Percentiles rank a stretch among this genome's conserved stretches.
These are phyloP conservation scores for Chlorospingus flavigularis DNA, from an alignment of 2,797 vertebrate species.

Conservation along the genomic window DNA sequence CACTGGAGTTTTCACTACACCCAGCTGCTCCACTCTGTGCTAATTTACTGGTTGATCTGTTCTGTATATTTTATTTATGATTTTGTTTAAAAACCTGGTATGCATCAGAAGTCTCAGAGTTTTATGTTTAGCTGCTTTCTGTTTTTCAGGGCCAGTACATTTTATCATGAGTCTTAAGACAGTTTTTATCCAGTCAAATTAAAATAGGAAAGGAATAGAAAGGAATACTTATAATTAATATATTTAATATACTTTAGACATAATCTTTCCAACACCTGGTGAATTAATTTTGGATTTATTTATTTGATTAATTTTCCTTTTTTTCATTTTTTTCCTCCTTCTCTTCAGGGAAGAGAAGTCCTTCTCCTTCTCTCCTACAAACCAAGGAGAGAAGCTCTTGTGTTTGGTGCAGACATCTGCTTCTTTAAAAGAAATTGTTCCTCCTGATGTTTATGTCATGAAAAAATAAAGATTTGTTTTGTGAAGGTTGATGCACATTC, in stretches of 20 bases:
- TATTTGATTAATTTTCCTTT: neutral
- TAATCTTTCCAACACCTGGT: neutral
- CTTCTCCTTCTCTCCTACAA: neutral
- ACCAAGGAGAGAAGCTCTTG: rapidly evolving
- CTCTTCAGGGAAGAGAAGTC: neutral
- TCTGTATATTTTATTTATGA: neutral
- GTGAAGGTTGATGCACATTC: neutral
- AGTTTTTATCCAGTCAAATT: neutral
- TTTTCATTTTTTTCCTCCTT: neutral
- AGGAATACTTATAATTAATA: neutral
- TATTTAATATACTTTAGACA: neutral
- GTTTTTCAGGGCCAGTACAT: neutral
- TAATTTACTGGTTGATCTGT: neutral
- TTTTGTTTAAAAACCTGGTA: neutral
- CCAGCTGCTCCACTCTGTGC: neutral
- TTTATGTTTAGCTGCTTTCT: neutral
- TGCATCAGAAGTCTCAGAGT: neutral
- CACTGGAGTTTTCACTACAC: neutral
- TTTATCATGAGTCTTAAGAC: neutral
- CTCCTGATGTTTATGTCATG: neutral
- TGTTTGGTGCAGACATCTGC: neutral
- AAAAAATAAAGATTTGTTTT: neutral
- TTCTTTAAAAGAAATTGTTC: neutral
- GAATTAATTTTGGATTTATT: neutral
- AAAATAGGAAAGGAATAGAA: neutral